Conservation (phyloP, 2,797 vertebrate species). For the Pseudopleuronectes americanus region DNA sequence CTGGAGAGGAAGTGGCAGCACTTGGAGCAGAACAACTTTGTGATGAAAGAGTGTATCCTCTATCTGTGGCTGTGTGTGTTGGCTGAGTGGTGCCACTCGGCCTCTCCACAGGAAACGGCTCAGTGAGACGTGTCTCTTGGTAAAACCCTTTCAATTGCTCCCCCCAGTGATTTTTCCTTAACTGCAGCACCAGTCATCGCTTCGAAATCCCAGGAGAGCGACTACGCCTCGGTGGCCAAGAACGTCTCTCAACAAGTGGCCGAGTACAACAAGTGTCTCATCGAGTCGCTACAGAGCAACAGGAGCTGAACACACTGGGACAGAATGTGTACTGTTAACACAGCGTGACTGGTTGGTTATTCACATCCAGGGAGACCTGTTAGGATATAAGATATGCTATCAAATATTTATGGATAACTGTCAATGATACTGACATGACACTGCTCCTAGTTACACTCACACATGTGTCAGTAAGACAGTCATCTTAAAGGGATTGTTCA, state of each 20-base stretch:
- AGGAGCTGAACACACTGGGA: conserved; percentile 78
- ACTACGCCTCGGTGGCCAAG: conserved; percentile 88
- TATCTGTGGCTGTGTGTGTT: conserved; percentile 21
- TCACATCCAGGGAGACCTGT: too few relatives aligned
- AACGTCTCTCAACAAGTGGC: conserved; percentile 87
- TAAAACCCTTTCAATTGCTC: too few relatives aligned
- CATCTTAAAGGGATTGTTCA: too few relatives aligned
- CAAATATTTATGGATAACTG: too few relatives aligned
- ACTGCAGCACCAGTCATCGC: conserved; percentile 89
- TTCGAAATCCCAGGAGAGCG: conserved; percentile 93
- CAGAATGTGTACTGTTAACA: too few relatives aligned
- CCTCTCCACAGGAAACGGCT: background rate
- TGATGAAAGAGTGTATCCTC: conserved; percentile 99
- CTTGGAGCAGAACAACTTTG: conserved; percentile 97
- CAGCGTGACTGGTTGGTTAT: too few relatives aligned
- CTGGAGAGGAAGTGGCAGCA: conserved; percentile 98
- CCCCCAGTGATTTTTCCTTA: conserved; percentile 70
- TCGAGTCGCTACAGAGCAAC: conserved; percentile 86
- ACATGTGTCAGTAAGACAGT: too few relatives aligned
- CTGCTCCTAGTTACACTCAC: too few relatives aligned
- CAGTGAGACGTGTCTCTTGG: background rate
- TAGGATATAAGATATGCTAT: too few relatives aligned
- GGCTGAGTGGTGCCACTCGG: background rate
- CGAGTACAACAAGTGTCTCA: conserved; percentile 91
- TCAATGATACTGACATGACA: too few relatives aligned